Evolutionary conservation across 2,113 vertebrate species (phyloP).

Genomic region (Trochalopteron elliotii): DNA sequence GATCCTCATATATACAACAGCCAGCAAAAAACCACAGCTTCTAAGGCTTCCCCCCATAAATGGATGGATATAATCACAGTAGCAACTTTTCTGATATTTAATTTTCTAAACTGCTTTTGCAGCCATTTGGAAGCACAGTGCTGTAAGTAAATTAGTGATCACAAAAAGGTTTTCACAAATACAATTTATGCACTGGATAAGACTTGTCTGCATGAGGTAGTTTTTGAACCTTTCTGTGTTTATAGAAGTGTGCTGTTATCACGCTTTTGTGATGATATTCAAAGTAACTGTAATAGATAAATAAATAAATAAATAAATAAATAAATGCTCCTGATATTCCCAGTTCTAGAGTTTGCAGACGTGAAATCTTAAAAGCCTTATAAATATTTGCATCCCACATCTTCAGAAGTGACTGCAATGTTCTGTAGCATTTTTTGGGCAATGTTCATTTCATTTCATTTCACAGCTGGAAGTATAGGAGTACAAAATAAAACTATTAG

Average conservation of each 20-base stretch:
- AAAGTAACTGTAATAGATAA: neutral
- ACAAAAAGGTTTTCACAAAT: neutral
- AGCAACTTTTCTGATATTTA: neutral
- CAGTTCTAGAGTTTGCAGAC: neutral
- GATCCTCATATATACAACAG: neutral
- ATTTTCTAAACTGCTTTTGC: neutral
- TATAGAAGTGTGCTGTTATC: neutral
- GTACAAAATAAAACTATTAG: neutral
- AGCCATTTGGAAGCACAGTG: neutral
- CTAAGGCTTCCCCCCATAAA: neutral
- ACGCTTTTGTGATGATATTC: neutral
- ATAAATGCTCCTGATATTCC: neutral
- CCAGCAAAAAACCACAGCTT: neutral
- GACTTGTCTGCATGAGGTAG: neutral
- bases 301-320: neutral
- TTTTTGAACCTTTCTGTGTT: neutral
- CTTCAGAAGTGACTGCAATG: neutral
- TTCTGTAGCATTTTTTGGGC: neutral
- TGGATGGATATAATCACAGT: neutral
- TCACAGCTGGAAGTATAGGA: neutral
- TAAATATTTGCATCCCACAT: neutral
- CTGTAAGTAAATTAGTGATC: neutral
- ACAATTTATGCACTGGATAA: neutral
- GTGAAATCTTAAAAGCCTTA: neutral
- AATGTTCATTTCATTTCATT: neutral